Evolutionary conservation across 1,140 invertebrate genomes (phyloP).

Genomic region (Eumeta japonica): DNA sequence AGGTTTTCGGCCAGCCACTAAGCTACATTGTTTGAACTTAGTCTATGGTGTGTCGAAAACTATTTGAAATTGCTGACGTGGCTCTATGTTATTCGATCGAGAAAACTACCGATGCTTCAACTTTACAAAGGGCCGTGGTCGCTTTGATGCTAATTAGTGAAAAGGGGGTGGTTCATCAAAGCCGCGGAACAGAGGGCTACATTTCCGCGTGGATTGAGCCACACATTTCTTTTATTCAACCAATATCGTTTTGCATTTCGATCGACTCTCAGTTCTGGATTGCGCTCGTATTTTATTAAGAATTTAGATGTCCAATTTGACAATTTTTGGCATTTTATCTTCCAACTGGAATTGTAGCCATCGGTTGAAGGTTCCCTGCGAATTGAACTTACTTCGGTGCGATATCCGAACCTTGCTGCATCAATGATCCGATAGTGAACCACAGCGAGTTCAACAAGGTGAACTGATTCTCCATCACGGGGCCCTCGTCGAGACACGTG

Average conservation of each 20-base stretch:
- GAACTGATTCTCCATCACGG: constrained; percentile 84
- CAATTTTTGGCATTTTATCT: no score
- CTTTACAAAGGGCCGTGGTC: constrained; percentile 49
- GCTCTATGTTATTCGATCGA: constrained; percentile 36
- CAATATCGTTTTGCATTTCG: no score
- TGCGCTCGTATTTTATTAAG: no score
- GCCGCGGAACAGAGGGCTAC: constrained; percentile 27
- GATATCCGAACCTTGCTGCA: constrained; percentile 91
- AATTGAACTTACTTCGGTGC: constrained; percentile 68
- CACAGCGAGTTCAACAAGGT: constrained; percentile 83
- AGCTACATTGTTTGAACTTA: constrained; percentile 32
- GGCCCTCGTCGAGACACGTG: constrained; percentile 75
- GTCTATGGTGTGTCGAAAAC: constrained; percentile 34
- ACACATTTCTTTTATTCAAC: no score
- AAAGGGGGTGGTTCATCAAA: constrained; percentile 28
- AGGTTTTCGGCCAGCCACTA: constrained; percentile 32
- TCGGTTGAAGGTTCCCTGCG: constrained; percentile 11
- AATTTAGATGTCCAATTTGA: no score
- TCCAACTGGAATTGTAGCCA: constrained; percentile 30
- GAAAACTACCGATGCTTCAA: constrained; percentile 41
- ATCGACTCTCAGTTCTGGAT: no score
- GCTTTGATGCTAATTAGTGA: constrained; percentile 49
- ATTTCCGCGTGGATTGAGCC: no score
- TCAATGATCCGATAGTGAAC: constrained; percentile 86
- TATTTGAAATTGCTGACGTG: constrained; percentile 33